These are phyloP conservation scores for Morpho helenor DNA, from an alignment of 2,888 invertebrate genomes.

Conservation along the genomic window DNA sequence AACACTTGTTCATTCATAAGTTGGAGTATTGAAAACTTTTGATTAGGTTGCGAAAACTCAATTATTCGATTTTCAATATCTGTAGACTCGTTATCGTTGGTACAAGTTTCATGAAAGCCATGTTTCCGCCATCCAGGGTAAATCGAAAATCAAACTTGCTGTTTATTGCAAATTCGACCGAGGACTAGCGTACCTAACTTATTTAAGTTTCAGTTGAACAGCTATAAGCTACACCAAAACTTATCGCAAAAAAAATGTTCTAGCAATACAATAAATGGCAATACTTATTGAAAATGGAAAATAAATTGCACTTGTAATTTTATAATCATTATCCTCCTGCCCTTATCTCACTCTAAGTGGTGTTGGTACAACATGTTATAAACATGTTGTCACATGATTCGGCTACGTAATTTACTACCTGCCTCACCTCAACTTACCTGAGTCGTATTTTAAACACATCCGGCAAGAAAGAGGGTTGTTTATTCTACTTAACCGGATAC, in stretches of 20 bases:
- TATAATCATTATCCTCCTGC: too few species aligned
- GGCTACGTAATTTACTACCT: too few species aligned
- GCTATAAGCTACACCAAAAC: not conserved
- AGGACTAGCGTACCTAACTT: constrained; percentile 11
- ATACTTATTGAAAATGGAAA: too few species aligned
- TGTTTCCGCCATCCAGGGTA: constrained; percentile 13
- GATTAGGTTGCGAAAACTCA: constrained; percentile 5
- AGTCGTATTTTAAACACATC: too few species aligned
- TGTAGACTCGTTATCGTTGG: constrained; percentile 14
- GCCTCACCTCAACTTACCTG: too few species aligned
- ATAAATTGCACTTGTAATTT: too few species aligned
- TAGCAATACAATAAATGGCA: too few species aligned
- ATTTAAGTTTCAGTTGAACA: constrained; percentile 14
- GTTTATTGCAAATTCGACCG: constrained; percentile 3
- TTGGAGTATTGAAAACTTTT: not conserved
- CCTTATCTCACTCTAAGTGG: too few species aligned
- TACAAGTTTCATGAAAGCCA: constrained; percentile 16
- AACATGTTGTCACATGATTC: too few species aligned
- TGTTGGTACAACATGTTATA: too few species aligned
- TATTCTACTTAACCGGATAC: too few species aligned
- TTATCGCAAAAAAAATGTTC: not conserved
- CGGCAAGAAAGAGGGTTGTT: too few species aligned
- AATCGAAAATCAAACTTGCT: constrained; percentile 17
- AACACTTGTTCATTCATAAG: not conserved
- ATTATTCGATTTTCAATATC: constrained; percentile 8